Evolutionary conservation across 2,888 invertebrate genomes (phyloP), one percentile per base, ranked within the genome.

Genomic region (Mythimna albipuncta): DNA sequence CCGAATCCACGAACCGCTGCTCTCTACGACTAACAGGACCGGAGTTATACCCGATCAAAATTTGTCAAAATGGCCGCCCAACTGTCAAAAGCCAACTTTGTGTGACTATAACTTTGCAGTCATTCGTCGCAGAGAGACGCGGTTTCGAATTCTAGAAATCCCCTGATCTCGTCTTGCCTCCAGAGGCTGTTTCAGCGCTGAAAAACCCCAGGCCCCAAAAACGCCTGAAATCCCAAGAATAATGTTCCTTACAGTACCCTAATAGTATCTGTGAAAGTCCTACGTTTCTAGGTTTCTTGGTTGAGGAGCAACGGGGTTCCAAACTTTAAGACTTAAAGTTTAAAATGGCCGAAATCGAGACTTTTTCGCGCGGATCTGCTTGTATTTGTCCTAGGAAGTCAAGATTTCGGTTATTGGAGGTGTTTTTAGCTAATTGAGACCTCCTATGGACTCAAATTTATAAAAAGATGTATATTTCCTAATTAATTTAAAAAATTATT

Each of bases 61-160:
- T 0, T 57, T 44, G 7, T 0, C 65, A 65, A 57, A 7, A 57
- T 65, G 64, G 64, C 64, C 54, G 64, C 64, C 54, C 4, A 44
- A 19, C 65, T 65, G 65, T 65, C 65, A 65, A 44, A 44, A 6
- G 59, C 59, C 32, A 7, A 35, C 7, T 58, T 67, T 16, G 7
- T 6, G 0, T 7, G 58, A n/a, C 35, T 47, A 11, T 67, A 35
- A 2, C 66, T 66, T 47, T 13, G 44, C 19, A 47, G 26, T 47
- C 66, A 3, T 3, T 32, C 0, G 35, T 59, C 67, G n/a, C 4
- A 67, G 67, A 44, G 38, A 61, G 50, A 0, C 2, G 21, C 38
- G 54, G 54, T 26, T 54, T 54, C 2, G 21, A 11, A 3, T 2
- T 2, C 2, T 0, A 0, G 5, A 4, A 2, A 0, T 11, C 21